Conservation (phyloP, 2,113 vertebrate species). For the Nycticorax nycticorax region DNA sequence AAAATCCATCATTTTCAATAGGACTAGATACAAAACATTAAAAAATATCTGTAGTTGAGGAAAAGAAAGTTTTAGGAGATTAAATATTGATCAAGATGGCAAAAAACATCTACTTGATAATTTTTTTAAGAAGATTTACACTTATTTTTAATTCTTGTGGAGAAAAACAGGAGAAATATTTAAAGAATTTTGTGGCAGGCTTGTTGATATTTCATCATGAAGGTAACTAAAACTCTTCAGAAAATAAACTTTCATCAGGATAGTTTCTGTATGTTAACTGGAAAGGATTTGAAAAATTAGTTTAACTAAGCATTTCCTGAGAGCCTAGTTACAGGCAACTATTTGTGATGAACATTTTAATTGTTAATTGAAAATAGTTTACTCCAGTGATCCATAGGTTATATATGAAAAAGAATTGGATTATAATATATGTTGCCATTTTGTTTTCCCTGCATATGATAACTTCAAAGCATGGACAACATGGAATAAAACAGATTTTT, state of each 20-base stretch:
- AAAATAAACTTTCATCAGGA: not conserved
- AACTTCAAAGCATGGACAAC: not conserved
- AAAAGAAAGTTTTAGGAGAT: not conserved
- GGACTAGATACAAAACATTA: not conserved
- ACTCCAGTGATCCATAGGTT: not conserved
- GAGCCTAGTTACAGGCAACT: not conserved
- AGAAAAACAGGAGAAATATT: not conserved
- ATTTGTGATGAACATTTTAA: not conserved
- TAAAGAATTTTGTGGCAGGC: not conserved
- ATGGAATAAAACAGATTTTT: not conserved
- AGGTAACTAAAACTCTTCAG: not conserved
- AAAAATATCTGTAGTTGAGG: not conserved
- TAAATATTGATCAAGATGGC: not conserved
- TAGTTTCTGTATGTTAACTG: not conserved
- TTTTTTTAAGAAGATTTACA: not conserved
- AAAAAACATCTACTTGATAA: not conserved
- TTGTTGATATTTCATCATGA: not conserved
- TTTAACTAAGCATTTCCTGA: not conserved
- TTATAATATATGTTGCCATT: not conserved
- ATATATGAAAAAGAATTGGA: not conserved
- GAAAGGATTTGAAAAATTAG: not conserved
- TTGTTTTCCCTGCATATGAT: not conserved
- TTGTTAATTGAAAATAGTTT: not conserved
- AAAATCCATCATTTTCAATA: not conserved
- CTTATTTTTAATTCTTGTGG: not conserved